Base-by-base conservation (phyloP, 2,888 invertebrate species). In the Drosophila kuntzei region DNA sequence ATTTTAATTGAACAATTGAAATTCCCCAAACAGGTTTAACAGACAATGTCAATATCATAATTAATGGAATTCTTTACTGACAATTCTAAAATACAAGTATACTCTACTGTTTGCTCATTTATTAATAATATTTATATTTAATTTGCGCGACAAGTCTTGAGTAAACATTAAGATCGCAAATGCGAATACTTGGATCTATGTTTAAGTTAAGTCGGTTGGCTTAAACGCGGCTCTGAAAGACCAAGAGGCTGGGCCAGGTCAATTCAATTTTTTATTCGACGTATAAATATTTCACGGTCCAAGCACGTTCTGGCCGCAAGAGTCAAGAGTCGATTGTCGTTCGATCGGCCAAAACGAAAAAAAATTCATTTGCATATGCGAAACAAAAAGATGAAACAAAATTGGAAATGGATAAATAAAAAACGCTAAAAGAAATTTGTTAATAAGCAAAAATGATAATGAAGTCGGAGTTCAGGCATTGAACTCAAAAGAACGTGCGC, bases 391-490 rank as follows among this genome's bases (percentile, higher is more conserved):
- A 29, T 0, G 9, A 41, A 25, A 32, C 41, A 53, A 20, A 37
- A 43, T 34, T 32, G 8, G 32, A 47, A 12, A 37, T n/a, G 16
- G n/a, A 20, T n/a, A 11, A 8, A 36, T n/a, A 34, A 53, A 66
- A 51, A 64, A 34, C 22, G 22, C 37, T 16, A 11, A 32, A 46
- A 54, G 41, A 44, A 61, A 44, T 57, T 53, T 12, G 55, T 65
- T 65, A 69, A 62, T 49, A 59, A 39, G 54, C 46, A 66, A 61
- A 70, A 60, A 71, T 75, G 76, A 57, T 79, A 77, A 77, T 77
- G 64, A 77, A 67, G 64, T 39, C 50, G 54, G 57, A 65, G 76
- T 79, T 79, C 77, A 79, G 76, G 41, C 79, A 61, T 71, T 77
- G 79, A 77, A 79, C 77, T 75, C 64, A 8, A 25, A 41, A 36